Evolutionary conservation across 2,888 invertebrate species (phyloP).

Genomic region (Parapristionchus giblindavisi): DNA sequence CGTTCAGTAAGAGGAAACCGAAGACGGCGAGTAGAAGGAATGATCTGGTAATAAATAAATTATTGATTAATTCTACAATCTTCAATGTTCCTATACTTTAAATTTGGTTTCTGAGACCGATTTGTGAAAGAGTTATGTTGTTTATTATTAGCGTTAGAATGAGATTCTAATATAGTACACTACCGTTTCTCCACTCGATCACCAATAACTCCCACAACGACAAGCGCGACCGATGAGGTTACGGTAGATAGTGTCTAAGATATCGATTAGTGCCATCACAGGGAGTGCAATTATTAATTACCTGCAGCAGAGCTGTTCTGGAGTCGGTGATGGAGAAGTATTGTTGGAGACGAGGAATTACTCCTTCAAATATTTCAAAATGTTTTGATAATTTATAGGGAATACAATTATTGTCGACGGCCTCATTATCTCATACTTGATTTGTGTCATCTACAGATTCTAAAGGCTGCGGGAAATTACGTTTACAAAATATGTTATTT

Average conservation of each 20-base stretch:
- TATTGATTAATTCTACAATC: background rate
- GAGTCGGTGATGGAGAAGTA: conserved; percentile 30
- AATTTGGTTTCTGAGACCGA: too few species aligned
- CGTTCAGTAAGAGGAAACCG: conserved; percentile 7
- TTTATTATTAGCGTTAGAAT: too few species aligned
- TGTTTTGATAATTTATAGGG: too few species aligned
- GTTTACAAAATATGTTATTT: too few species aligned
- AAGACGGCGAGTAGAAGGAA: conserved; percentile 9
- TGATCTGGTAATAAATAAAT: background rate
- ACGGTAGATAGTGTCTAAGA: conserved; percentile 9
- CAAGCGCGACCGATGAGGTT: conserved; percentile 15
- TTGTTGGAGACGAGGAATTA: conserved; percentile 19
- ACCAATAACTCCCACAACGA: conserved; percentile 15
- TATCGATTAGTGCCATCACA: conserved; percentile 6
- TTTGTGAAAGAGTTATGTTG: too few species aligned
- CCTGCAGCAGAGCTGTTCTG: conserved; percentile 11
- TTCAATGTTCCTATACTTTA: background rate
- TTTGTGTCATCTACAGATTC: too few species aligned
- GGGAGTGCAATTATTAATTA: too few species aligned
- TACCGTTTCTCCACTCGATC: conserved; percentile 31
- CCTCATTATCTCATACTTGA: too few species aligned
- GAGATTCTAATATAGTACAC: too few species aligned
- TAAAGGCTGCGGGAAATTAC: too few species aligned
- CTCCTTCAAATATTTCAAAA: background rate
- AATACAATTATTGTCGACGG: too few species aligned